Evolutionary conservation across 2,888 invertebrate species (phyloP).

Genomic region (Aspidiotus rigidus): DNA sequence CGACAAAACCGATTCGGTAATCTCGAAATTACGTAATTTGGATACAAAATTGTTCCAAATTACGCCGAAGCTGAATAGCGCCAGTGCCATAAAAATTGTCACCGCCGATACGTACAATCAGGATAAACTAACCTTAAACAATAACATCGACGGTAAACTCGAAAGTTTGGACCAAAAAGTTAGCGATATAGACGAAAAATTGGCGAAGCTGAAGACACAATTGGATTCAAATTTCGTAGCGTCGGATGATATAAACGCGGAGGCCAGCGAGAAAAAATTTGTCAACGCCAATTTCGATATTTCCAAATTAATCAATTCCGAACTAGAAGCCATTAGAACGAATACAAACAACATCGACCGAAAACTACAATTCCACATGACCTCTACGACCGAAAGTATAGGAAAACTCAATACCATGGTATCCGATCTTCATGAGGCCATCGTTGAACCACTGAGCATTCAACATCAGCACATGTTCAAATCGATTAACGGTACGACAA

Average conservation of each 20-base stretch:
- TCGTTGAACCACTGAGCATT: constrained; percentile 61
- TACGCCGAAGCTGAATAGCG: constrained; percentile 36
- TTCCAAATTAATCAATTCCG: constrained; percentile 70
- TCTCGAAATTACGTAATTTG: constrained; percentile 62
- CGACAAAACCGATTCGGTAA: constrained; percentile 73
- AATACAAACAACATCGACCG: constrained; percentile 54
- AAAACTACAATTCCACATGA: constrained; percentile 75
- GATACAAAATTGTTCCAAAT: constrained; percentile 64
- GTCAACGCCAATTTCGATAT: constrained; percentile 75
- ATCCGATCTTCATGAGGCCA: constrained; percentile 71
- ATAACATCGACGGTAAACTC: constrained; percentile 56
- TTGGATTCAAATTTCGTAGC: constrained; percentile 72
- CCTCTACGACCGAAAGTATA: constrained; percentile 53
- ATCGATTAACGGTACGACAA: constrained; percentile 47
- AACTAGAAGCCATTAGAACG: constrained; percentile 67
- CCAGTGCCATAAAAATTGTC: constrained; percentile 29
- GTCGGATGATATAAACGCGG: constrained; percentile 73
- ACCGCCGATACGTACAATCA: constrained; percentile 22
- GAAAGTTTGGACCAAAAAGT: constrained; percentile 72
- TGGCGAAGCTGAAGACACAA: constrained; percentile 69
- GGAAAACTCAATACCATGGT: constrained; percentile 69
- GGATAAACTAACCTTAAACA: constrained; percentile 36
- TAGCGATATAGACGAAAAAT: constrained; percentile 68
- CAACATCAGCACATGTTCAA: constrained; percentile 42
- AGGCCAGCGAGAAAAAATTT: constrained; percentile 78